Base-by-base conservation (phyloP, 2,888 invertebrate species). In the Drosophila pegasa region DNA sequence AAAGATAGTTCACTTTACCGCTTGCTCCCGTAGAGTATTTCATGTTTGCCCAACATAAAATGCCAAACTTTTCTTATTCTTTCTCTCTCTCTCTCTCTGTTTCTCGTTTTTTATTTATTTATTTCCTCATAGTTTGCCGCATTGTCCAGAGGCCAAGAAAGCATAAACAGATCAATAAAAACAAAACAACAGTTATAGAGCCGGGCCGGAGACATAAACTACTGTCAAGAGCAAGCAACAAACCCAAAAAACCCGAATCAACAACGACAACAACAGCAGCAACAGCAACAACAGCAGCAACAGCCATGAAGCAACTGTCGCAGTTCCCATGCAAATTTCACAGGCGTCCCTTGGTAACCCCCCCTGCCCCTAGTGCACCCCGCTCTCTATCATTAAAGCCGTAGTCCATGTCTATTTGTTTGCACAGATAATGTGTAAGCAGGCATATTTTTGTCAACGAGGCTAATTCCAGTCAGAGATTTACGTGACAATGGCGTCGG, bases 341-440 rank as follows among this genome's bases (percentile, higher is more conserved):
- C 65, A 72, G 68, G 38, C 40, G 60, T 45, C 54, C 69, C 48
- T n/a, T 43, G 10, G 38, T 18, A 22, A 25, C 47, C 22, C 47
- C 47, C 16, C 2, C 20, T 4, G 20, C 22, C 14, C 5, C 12
- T 16, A 20, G 0, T 14, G 5, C n/a, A 29, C 20, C 10, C 9
- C 20, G 3, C 16, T 31, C 8, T 9, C n/a, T 8, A 8, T 20
- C 16, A 25, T 16, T 72, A 69, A 73, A 75, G 75, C 80, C 60
- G 76, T 75, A 59, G 71, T 25, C 55, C 80, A 67, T 73, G 73
- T 74, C 87, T 82, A 86, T 79, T 71, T 86, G 76, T 88, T 79
- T 82, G 76, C 88, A 82, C 83, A 88, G 86, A 88, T 83, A 88
- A 83, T 88, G 88, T 83, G 88, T 86, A 88, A 88, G 88, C 88